Percentiles rank a stretch among this genome's conserved stretches.
Evolutionary conservation across 2,888 invertebrate genomes (phyloP).

Genomic region (Leptarthrus brevirostris): DNA sequence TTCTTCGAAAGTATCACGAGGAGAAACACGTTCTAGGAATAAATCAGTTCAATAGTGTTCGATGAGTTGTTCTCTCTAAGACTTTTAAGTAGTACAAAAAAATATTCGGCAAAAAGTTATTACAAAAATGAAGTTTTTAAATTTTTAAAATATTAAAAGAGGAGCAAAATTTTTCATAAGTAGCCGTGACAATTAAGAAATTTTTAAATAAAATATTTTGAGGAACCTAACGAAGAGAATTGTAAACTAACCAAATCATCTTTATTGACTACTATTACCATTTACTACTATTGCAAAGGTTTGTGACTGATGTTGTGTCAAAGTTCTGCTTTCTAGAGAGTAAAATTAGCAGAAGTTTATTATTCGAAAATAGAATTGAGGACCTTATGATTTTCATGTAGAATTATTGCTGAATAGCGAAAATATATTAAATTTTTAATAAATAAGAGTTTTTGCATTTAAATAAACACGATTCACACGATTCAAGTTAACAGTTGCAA

Average conservation of each 20-base stretch:
- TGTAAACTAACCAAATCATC: not conserved
- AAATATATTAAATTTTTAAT: slow-evolving; percentile 32
- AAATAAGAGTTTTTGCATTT: not conserved
- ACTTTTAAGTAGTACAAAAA: slow-evolving; percentile 41
- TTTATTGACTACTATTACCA: slow-evolving; percentile 6
- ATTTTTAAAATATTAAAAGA: not conserved
- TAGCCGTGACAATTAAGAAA: not conserved
- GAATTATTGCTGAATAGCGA: slow-evolving; percentile 17
- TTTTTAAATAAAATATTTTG: slow-evolving; percentile 13
- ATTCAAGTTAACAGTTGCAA: too few relatives aligned
- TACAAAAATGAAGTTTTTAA: not conserved
- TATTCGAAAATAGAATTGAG: not conserved
- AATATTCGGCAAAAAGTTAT: not conserved
- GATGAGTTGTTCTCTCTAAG: slow-evolving; percentile 30
- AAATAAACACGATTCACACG: too few relatives aligned
- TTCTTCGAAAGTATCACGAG: slow-evolving; percentile 74
- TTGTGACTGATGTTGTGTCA: slow-evolving; percentile 44
- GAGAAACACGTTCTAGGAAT: slow-evolving; percentile 72
- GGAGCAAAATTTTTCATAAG: not conserved
- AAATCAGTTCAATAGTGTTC: slow-evolving; percentile 64
- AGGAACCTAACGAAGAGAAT: not conserved
- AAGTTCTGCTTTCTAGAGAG: slow-evolving; percentile 19
- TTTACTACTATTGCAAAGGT: slow-evolving; percentile 21
- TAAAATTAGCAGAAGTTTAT: not conserved
- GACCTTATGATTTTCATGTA: slow-evolving; percentile 32